A percentile compares a stretch with the other conserved stretches of the same genome.
phyloP scores from a whole-genome alignment of 1,140 invertebrate genomes.

The Cydia amplana region DNA sequence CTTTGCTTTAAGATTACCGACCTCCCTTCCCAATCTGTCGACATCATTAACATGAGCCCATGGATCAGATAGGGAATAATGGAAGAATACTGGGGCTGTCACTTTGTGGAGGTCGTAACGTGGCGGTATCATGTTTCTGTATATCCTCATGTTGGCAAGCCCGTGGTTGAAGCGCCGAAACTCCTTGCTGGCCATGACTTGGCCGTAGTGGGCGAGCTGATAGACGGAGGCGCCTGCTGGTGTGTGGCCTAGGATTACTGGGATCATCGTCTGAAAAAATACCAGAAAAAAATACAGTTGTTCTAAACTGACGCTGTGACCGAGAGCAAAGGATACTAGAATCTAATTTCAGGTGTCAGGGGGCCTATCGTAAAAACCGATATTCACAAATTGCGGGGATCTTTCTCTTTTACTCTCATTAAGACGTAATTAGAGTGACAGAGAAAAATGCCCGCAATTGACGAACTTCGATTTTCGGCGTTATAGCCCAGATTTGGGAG shows the following conservation, averaged over 20 bases:
- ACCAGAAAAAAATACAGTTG: not conserved
- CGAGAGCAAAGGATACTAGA: no score
- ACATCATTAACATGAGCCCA: slow-evolving; percentile 82
- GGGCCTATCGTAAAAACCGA: no score
- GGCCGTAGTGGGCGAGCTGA: slow-evolving; percentile 89
- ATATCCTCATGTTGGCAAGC: slow-evolving; percentile 77
- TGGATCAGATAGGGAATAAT: slow-evolving; percentile 87
- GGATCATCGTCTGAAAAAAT: slow-evolving; percentile 82
- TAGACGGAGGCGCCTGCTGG: slow-evolving; percentile 91
- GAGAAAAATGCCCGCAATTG: no score
- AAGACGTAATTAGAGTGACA: no score
- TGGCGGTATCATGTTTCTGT: slow-evolving; percentile 79
- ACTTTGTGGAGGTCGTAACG: slow-evolving; percentile 81
- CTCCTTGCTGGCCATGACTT: slow-evolving; percentile 82
- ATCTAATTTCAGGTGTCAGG: no score
- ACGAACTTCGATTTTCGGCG: no score
- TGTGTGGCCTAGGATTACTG: slow-evolving; percentile 87
- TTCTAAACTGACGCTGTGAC: not conserved
- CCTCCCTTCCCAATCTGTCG: slow-evolving; percentile 77
- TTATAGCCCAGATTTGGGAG: no score
- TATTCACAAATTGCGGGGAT: no score
- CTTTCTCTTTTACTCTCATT: no score
- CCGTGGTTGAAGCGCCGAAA: slow-evolving; percentile 84
- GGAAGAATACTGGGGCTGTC: slow-evolving; percentile 84
- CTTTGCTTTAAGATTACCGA: slow-evolving; percentile 79